Evolutionary conservation across 2,888 invertebrate species (phyloP).

Genomic region (Boloria selene): DNA sequence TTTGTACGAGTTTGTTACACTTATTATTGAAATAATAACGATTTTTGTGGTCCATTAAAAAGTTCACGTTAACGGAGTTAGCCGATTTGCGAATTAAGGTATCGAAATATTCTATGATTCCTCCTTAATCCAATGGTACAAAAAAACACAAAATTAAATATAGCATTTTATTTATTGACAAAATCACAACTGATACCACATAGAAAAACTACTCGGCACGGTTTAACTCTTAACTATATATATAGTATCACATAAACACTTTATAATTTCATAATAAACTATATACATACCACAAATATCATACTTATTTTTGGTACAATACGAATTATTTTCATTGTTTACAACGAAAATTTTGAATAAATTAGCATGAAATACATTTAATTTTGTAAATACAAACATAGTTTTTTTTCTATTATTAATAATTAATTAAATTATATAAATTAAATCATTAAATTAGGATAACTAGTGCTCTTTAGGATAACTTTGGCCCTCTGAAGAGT

Average conservation of each 20-base stretch:
- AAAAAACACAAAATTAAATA: constrained; percentile 45
- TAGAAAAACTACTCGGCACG: constrained; percentile 83
- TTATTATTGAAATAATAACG: no score
- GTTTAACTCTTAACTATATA: constrained; percentile 82
- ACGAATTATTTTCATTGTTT: constrained; percentile 56
- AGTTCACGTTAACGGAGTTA: no score
- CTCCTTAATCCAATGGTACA: constrained; percentile 2
- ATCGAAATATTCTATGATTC: no score
- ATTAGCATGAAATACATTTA: not conserved
- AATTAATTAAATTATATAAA: not conserved
- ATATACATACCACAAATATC: constrained; percentile 67
- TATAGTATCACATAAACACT: constrained; percentile 81
- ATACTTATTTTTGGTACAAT: constrained; percentile 63
- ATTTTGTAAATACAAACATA: constrained; percentile 4
- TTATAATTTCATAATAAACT: constrained; percentile 73
- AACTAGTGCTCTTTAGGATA: not conserved
- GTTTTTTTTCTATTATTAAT: constrained; percentile 9
- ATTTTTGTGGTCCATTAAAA: no score
- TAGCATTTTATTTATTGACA: constrained; percentile 79
- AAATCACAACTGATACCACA: constrained; percentile 82
- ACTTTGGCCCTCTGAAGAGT: constrained; percentile 3
- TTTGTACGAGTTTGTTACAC: no score
- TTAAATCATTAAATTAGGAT: constrained; percentile 5
- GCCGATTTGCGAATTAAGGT: no score
- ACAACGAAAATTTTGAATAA: not conserved